Evolutionary conservation across 1,140 invertebrate genomes (phyloP).

Genomic region (fruit fly (Drosophila melanogaster)): Release_6_plus_ISO1_MT NT_033779.5:12417501-12418000

Average conservation of each 20-base stretch:
- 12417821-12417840: too few species aligned
- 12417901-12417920: too few species aligned
- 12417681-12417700: slow-evolving; percentile 77
- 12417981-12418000: too few species aligned
- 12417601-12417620: slow-evolving; percentile 32
- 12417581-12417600: slow-evolving; percentile 1
- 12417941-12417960: background rate
- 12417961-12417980: too few species aligned
- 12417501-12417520: slow-evolving; percentile 40
- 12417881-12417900: background rate
- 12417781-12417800: too few species aligned
- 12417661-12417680: slow-evolving; percentile 67
- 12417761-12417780: background rate
- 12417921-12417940: too few species aligned
- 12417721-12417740: slow-evolving; percentile 23
- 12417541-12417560: background rate
- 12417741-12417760: background rate
- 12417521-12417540: background rate
- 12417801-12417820: too few species aligned
- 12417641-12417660: slow-evolving; percentile 79
- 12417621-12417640: slow-evolving; percentile 56
- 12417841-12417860: background rate
- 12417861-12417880: too few species aligned
- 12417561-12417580: background rate
- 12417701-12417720: slow-evolving; percentile 81